Evolutionary conservation across 2,888 invertebrate species (phyloP), one percentile per base, ranked within the genome.

Genomic region (Baccha elongata): DNA sequence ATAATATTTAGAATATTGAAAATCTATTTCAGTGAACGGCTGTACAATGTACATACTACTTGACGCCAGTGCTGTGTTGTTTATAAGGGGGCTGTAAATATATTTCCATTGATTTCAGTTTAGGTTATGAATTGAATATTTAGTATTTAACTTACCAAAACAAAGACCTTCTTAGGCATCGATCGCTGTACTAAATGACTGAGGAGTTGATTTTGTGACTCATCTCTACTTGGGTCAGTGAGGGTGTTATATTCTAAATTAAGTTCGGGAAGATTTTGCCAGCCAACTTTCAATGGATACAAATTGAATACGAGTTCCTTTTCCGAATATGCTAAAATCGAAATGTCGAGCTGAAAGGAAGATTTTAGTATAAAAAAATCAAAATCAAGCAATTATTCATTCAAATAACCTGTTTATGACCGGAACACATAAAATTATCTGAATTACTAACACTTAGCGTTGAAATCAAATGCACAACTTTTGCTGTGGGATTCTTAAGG

Each of bases 371-470:
- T 40, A 42, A 26, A 13, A 1, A 21, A 21, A 19, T 3, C 0
- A 8, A 8, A 37, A 10, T 3, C 6, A 1, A 15, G 1, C 0
- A 10, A 8, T 5, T 40, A 17, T 17, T n/a, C n/a, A n/a, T 4
- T 48, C 0, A 19, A 19, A 75, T 74, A 88, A 95, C 95, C 92
- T 97, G 96, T 91, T 97, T 98, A 88, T 97, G 97, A 1, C 98
- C 98, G 78, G 98, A 95, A 91, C 97, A 98, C 95, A 98, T 98
- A 89, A 98, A 98, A 42, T 95, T 96, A 89, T 98, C 98, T 29
- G 90, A 86, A 71, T 88, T 90, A 84, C 88, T 90, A 32, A 91
- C 90, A 62, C 88, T 89, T 10, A 91, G 84, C 10, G 87, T 87
- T 19, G 90, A 88, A 74, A 88, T 88, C 42, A 91, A 87, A 86